These are phyloP conservation scores for Corydoras maculifer DNA, from an alignment of 2,113 vertebrate genomes.

Conservation along the genomic window DNA sequence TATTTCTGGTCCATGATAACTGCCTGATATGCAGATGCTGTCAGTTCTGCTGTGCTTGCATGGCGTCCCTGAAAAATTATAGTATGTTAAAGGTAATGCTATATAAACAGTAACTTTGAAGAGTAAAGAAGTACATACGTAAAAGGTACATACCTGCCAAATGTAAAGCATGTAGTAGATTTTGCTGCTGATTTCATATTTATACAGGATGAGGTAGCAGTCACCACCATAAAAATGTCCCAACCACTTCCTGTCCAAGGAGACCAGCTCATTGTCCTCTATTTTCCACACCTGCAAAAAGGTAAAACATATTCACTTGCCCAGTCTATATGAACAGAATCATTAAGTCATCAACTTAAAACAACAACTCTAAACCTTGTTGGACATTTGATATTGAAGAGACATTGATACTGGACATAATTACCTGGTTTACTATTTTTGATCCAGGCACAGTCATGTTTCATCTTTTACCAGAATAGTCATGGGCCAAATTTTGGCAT, in stretches of 20 bases:
- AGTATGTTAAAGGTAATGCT: not conserved
- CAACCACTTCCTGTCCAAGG: constrained; percentile 71
- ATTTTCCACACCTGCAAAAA: constrained; percentile 73
- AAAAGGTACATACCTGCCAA: constrained; percentile 73
- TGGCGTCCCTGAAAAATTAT: constrained; percentile 66
- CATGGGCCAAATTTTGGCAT: too few species aligned
- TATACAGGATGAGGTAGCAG: constrained; percentile 83
- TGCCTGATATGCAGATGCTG: constrained; percentile 73
- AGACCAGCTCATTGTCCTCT: constrained; percentile 66
- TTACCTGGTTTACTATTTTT: too few species aligned
- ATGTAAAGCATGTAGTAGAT: constrained; percentile 76
- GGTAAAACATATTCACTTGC: not conserved
- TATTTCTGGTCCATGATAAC: constrained; percentile 75
- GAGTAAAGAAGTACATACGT: not conserved
- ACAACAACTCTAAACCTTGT: too few species aligned
- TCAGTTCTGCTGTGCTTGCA: constrained; percentile 70
- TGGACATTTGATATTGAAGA: too few species aligned
- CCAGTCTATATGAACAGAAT: too few species aligned
- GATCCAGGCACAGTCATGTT: too few species aligned
- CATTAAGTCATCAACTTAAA: too few species aligned
- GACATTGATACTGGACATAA: too few species aligned
- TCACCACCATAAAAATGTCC: constrained; percentile 82
- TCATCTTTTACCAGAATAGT: too few species aligned
- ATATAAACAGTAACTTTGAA: not conserved
- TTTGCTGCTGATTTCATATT: constrained; percentile 69